phyloP scores from a whole-genome alignment of 2,113 vertebrate genomes.

The Prolemur simus region DNA sequence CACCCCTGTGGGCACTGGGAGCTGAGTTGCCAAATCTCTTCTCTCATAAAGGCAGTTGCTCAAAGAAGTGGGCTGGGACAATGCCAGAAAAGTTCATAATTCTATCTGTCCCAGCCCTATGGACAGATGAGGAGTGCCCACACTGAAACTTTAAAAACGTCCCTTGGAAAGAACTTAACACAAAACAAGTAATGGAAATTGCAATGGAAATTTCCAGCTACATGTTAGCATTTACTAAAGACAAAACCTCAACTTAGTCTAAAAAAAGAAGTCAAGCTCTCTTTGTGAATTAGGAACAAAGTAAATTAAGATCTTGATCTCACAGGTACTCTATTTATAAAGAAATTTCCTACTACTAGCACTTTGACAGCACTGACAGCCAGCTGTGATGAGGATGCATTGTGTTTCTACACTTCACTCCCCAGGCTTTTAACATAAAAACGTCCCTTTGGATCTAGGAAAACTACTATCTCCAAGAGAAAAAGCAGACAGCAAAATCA shows the following conservation, averaged over 20 bases:
- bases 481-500: neutral
- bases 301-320: conserved; percentile 38
- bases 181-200: neutral
- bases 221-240: conserved; percentile 3
- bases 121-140: neutral
- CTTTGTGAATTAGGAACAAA: conserved; percentile 35
- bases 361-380: neutral
- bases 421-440: conserved; percentile 7
- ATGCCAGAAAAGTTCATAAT: neutral
- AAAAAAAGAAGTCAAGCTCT: neutral
- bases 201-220: neutral
- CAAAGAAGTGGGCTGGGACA: neutral
- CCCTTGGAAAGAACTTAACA: neutral
- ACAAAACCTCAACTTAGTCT: neutral
- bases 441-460: neutral
- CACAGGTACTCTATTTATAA: neutral
- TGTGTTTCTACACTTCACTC: conserved; percentile 15
- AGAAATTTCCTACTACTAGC: neutral
- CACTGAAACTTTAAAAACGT: neutral
- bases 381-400: neutral
- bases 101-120: neutral
- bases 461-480: neutral
- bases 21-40: neutral
- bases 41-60: neutral
- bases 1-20: neutral